Evolutionary conservation across 2,797 vertebrate genomes (phyloP).

Genomic region (Catharus ustulatus): DNA sequence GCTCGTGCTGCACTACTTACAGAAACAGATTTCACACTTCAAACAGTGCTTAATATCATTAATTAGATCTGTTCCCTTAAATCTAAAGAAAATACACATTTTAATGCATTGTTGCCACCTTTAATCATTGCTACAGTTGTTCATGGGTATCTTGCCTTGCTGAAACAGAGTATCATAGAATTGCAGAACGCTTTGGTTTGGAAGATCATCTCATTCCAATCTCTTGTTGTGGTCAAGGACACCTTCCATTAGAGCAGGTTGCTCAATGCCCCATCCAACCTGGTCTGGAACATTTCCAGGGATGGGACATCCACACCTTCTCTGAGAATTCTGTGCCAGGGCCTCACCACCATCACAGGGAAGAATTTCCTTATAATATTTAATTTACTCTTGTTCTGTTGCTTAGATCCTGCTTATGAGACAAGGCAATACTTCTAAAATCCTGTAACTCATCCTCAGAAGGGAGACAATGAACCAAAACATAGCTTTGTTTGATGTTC

Average conservation of each 20-base stretch:
- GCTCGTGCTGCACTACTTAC: neutral
- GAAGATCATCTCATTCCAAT: too few relatives aligned
- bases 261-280: neutral
- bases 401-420: neutral
- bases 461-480: neutral
- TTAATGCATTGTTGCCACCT: neutral
- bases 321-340: neutral
- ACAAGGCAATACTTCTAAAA: neutral
- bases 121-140: neutral
- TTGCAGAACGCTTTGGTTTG: neutral
- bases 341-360: neutral
- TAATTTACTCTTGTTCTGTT: neutral
- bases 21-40: slow-evolving; percentile 10
- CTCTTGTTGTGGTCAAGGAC: neutral
- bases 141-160: neutral
- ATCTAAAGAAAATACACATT: slow-evolving; percentile 34
- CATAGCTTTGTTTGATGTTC: neutral
- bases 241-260: neutral
- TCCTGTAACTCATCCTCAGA: neutral
- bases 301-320: neutral
- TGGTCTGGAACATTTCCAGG: neutral
- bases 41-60: slow-evolving; percentile 7
- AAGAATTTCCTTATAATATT: neutral
- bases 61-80: slow-evolving; percentile 46
- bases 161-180: neutral